phyloP scores from a whole-genome alignment of 2,888 invertebrate species.

The Camponotus fellah region DNA sequence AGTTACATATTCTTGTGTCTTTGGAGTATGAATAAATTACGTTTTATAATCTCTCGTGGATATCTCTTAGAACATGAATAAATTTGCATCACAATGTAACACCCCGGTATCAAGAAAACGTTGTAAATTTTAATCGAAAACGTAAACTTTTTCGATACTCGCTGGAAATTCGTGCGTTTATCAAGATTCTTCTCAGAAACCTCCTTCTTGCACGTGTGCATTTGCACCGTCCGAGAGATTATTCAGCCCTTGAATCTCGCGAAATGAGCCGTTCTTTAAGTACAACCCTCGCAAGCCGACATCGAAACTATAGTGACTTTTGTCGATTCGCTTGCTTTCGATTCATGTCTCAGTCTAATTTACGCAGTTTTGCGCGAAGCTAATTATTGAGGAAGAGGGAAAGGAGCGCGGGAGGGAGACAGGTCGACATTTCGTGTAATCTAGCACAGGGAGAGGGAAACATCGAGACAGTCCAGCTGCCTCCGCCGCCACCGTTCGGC shows the following conservation, averaged over 20 bases:
- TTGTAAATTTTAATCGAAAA: conserved; percentile 27
- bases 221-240: conserved; percentile 8
- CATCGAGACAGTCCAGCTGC: conserved; percentile 24
- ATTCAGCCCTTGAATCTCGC: background rate
- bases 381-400: background rate
- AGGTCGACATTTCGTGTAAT: conserved; percentile 51
- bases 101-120: background rate
- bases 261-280: background rate
- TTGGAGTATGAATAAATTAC: conserved; percentile 26
- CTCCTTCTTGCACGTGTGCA: background rate
- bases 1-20: conserved; percentile 19
- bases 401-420: background rate
- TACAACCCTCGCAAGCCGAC: conserved; percentile 1
- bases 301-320: background rate
- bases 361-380: conserved; percentile 25
- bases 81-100: conserved; percentile 33
- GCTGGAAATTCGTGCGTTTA: conserved; percentile 1
- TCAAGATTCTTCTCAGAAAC: background rate
- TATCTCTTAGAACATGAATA: conserved; percentile 17
- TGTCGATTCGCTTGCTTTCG: conserved; percentile 26
- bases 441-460: background rate
- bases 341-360: conserved; percentile 1
- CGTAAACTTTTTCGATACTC: background rate
- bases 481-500: conserved; percentile 30
- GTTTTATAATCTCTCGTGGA: conserved; percentile 9